phyloP scores from a whole-genome alignment of 2,888 invertebrate species.

The Luperina testacea region DNA sequence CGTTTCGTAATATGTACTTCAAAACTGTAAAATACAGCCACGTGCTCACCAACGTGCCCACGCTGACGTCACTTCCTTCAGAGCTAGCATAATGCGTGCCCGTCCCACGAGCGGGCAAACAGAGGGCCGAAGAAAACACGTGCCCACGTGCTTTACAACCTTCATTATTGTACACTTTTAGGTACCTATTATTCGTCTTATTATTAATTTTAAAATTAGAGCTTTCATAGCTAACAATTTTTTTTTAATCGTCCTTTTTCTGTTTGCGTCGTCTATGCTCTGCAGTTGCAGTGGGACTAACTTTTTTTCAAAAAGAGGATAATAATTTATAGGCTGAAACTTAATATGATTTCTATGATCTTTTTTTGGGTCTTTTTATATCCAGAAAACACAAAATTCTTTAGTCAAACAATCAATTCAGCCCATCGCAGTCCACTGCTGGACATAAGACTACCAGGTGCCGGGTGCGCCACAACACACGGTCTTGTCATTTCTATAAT shows the following conservation, averaged over 20 bases:
- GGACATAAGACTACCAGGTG: neutral
- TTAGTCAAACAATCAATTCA: neutral
- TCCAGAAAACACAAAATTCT: neutral
- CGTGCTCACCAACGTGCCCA: slow-evolving; percentile 36
- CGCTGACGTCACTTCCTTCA: neutral
- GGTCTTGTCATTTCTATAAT: neutral
- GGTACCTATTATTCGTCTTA: neutral
- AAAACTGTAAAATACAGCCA: neutral
- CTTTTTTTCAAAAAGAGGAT: neutral
- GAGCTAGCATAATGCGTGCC: neutral
- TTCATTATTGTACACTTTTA: neutral
- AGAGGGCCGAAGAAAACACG: slow-evolving; percentile 10
- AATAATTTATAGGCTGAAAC: neutral
- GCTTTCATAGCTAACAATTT: neutral
- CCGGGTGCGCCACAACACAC: too few relatives aligned
- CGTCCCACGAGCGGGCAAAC: slow-evolving; percentile 4
- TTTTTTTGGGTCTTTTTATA: neutral
- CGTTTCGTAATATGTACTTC: slow-evolving; percentile 10
- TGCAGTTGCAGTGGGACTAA: neutral
- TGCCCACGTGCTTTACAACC: slow-evolving; percentile 26
- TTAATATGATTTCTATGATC: neutral
- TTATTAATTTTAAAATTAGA: neutral
- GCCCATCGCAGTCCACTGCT: too few relatives aligned
- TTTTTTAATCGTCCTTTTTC: neutral
- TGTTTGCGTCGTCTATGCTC: neutral